These are phyloP conservation scores for Ennomos fuscantarius DNA, from an alignment of 2,888 invertebrate genomes.

Conservation along the genomic window DNA sequence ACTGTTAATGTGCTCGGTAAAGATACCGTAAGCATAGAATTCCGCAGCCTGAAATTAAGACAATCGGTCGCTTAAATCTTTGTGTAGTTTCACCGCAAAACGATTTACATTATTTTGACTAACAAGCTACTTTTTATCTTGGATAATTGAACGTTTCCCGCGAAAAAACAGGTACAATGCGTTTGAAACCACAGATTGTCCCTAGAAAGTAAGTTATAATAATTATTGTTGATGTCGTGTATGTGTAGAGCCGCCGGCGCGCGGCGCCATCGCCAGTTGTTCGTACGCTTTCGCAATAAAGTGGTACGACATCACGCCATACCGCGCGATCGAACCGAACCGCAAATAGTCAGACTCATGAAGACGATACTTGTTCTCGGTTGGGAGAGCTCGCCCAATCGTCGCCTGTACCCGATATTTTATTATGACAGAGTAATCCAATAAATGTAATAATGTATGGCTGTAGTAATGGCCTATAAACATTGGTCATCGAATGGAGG, in stretches of 20 bases:
- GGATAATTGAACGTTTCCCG: no score
- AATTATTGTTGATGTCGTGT: not conserved
- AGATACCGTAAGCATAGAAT: not conserved
- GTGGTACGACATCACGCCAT: conserved; percentile 78
- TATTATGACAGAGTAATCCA: conserved; percentile 13
- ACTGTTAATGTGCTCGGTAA: no score
- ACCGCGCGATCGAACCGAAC: conserved; percentile 65
- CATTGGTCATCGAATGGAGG: conserved; percentile 12
- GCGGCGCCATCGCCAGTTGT: conserved; percentile 6
- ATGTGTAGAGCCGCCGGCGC: conserved; percentile 14
- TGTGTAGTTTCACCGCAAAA: no score
- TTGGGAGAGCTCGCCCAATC: conserved; percentile 31
- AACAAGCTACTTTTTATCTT: no score
- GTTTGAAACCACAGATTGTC: no score
- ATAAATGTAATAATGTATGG: conserved; percentile 17
- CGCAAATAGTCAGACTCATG: conserved; percentile 14
- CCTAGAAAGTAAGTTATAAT: no score
- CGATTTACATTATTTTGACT: no score
- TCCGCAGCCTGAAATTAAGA: not conserved
- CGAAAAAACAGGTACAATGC: no score
- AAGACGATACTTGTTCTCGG: conserved; percentile 17
- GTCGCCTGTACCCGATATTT: conserved; percentile 21
- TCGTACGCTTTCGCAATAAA: conserved; percentile 66
- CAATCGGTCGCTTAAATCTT: not conserved
- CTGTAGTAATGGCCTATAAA: no score